phyloP scores from a whole-genome alignment of 2,888 invertebrate species.

The Tineola bisselliella region DNA sequence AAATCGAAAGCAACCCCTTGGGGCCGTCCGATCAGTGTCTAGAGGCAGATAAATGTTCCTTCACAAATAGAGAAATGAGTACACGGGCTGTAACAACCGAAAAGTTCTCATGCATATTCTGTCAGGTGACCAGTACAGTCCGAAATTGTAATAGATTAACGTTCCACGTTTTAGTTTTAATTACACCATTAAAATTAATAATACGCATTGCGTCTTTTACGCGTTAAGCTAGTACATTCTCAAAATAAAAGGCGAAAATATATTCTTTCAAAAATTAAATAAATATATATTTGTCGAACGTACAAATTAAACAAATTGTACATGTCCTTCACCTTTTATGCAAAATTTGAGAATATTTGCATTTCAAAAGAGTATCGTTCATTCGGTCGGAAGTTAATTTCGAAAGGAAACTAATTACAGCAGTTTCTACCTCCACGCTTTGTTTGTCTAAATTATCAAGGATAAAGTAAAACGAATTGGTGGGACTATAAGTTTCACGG shows the following conservation, averaged over 20 bases:
- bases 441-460: background rate
- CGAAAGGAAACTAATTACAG: conserved; percentile 36
- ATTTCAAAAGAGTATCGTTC: conserved; percentile 30
- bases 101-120: background rate
- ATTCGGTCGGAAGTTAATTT: conserved; percentile 24
- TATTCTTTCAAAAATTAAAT: no score
- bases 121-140: no score
- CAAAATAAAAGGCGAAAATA: background rate
- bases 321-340: conserved; percentile 20
- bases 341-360: conserved; percentile 30
- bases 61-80: conserved; percentile 18
- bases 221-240: no score
- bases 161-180: no score
- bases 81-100: background rate
- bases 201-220: no score
- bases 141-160: no score
- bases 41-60: conserved; percentile 36
- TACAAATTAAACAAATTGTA: conserved; percentile 2
- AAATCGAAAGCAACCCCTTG: conserved; percentile 16
- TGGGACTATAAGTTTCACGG: background rate
- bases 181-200: no score
- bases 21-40: conserved; percentile 16
- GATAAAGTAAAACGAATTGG: background rate
- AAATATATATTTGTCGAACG: no score
- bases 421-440: conserved; percentile 22